Percentiles rank a stretch among this genome's conserved stretches.
These are phyloP conservation scores for Drosophila trapezifrons DNA, from an alignment of 1,140 invertebrate species.

Conservation along the genomic window DNA sequence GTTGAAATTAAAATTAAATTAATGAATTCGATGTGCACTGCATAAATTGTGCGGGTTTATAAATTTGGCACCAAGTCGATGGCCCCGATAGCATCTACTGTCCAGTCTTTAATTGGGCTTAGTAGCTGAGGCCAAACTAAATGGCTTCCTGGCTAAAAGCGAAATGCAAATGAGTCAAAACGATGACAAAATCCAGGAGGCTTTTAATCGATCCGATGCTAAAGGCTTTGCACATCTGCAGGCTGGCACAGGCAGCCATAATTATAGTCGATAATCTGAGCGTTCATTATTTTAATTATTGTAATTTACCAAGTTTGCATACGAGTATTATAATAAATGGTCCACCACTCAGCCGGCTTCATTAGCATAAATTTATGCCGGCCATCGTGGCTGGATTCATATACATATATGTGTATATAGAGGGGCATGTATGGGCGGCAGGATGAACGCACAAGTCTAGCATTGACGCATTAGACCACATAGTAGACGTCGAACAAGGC, in stretches of 20 bases:
- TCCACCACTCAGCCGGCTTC: slow-evolving; percentile 52
- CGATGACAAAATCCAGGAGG: slow-evolving; percentile 36
- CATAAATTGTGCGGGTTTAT: slow-evolving; percentile 30
- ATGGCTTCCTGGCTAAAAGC: slow-evolving; percentile 1
- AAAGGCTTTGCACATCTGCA: slow-evolving; percentile 49
- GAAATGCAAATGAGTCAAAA: slow-evolving; percentile 35
- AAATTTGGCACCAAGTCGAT: slow-evolving; percentile 37
- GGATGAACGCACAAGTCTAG: slow-evolving; percentile 41
- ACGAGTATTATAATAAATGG: slow-evolving; percentile 76
- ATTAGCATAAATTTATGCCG: slow-evolving; percentile 68
- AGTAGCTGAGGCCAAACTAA: slow-evolving; percentile 9
- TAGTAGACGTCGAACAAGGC: slow-evolving; percentile 42
- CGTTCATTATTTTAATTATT: slow-evolving; percentile 83
- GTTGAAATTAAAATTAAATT: slow-evolving; percentile 81
- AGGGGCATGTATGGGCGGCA: slow-evolving; percentile 16
- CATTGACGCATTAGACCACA: slow-evolving; percentile 47
- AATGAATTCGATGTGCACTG: slow-evolving; percentile 56
- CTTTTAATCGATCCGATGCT: slow-evolving; percentile 26
- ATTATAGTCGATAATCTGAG: slow-evolving; percentile 77
- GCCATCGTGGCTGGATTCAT: slow-evolving; percentile 14
- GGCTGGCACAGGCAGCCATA: slow-evolving; percentile 40
- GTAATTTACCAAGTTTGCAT: slow-evolving; percentile 76
- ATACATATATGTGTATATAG: background rate
- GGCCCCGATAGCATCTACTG: slow-evolving; percentile 1
- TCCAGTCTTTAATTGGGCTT: slow-evolving; percentile 41